A percentile compares a stretch with the other conserved stretches of the same genome.
These are phyloP conservation scores for Pantherophis guttatus DNA, from an alignment of 2,113 vertebrate genomes.

Conservation along the genomic window DNA sequence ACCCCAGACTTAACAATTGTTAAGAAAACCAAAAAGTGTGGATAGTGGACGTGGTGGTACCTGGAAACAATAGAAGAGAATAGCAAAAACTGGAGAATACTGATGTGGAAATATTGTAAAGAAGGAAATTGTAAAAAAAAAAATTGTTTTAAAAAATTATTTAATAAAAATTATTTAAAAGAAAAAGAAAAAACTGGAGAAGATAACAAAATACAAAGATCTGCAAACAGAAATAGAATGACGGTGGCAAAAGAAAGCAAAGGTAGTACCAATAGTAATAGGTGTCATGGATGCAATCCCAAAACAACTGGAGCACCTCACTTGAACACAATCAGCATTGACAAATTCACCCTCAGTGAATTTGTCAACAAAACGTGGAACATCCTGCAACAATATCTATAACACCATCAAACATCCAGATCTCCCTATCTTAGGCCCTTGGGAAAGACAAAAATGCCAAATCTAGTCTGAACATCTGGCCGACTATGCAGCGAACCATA, in stretches of 20 bases:
- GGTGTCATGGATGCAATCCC: background rate
- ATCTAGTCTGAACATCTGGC: background rate
- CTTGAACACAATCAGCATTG: background rate
- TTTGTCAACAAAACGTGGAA: background rate
- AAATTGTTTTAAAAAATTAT: too few species aligned
- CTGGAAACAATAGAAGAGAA: too few species aligned
- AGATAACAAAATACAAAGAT: background rate
- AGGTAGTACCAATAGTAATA: background rate
- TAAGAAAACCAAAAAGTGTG: too few species aligned
- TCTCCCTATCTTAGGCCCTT: background rate
- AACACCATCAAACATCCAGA: background rate
- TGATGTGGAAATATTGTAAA: too few species aligned
- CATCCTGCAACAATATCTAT: background rate
- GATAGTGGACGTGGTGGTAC: too few species aligned
- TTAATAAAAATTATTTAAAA: too few species aligned
- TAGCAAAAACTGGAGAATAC: background rate
- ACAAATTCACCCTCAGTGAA: background rate
- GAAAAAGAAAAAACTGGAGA: background rate
- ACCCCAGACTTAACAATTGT: too few species aligned
- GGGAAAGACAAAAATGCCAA: background rate
- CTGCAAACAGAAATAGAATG: background rate
- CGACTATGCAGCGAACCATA: background rate
- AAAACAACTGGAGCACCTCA: background rate
- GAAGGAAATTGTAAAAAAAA: too few species aligned
- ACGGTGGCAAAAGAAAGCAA: background rate